Evolutionary conservation across 2,797 vertebrate genomes (phyloP), one percentile per base, ranked within the genome.

Genomic region (Malurus leucopterus): DNA sequence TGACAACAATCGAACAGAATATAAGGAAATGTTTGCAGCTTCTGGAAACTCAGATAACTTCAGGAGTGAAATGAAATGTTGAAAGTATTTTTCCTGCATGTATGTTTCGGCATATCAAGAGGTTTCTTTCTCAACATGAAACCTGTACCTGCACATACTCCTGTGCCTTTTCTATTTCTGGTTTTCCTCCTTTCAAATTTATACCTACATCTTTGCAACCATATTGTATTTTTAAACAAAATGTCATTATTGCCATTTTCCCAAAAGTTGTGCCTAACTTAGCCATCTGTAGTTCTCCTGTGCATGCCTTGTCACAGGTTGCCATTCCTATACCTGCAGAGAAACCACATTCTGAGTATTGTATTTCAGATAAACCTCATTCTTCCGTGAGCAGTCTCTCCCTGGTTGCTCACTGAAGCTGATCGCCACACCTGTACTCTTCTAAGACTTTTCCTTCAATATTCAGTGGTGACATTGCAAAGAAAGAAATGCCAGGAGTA

Each of bases 1-100:
- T 50, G 50, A 73, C n/a, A 88, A 44, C 0, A 0, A 40, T 38
- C 0, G 0, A 77, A 55, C 8, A 73, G 41, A 76, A 63, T 27
- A 4, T 49, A 79, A 63, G 41, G 15, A 59, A 76, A 64, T 1
- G 1, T 50, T 65, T 83, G 22, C 30, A 5, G 9, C 62, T 71
- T 90, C 50, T 91, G 65, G 63, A 62, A 85, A 71, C 30, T 68
- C 30, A 54, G 84, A 41, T 92, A 74, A 75, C 49, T 88, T 86
- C 38, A 70, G 41, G 24, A 87, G 57, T 41, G 13, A 80, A 82
- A 74, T 71, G 14, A 83, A 86, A 70, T n/a, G 4, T 26, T 72
- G 32, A 91, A 69, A 47, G 70, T 50, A 51, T 44, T 89, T 89
- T 53, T 64, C 26, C 15, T 71, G 8, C n/a, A 27, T 26, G 2